Evolutionary conservation across 2,113 vertebrate species (phyloP).

Genomic region (Pipa parva): DNA sequence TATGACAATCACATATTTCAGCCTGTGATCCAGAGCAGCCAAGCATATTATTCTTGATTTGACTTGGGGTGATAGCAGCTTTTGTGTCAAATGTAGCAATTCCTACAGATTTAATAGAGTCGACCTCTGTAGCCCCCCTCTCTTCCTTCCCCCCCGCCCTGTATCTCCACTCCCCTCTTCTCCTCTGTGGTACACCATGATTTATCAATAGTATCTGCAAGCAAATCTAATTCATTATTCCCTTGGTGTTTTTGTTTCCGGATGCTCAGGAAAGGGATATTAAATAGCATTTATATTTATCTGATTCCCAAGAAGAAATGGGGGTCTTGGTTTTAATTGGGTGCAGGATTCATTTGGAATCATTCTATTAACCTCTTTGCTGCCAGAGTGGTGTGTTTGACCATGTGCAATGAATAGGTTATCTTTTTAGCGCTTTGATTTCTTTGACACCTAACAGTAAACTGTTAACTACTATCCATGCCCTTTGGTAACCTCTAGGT

Average conservation of each 20-base stretch:
- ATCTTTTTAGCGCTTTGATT: neutral
- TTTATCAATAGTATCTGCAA: constrained; percentile 43
- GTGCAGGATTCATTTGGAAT: constrained; percentile 25
- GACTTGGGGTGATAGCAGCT: constrained; percentile 51
- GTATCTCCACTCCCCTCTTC: constrained; percentile 19
- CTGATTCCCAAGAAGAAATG: constrained; percentile 23
- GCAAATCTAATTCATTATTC: constrained; percentile 37
- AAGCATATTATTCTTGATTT: constrained; percentile 50
- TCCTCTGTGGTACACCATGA: constrained; percentile 37
- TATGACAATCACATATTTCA: constrained; percentile 44
- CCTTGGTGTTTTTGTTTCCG: neutral
- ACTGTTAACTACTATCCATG: too few relatives aligned
- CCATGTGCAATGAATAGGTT: neutral
- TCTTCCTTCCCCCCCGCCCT: constrained; percentile 44
- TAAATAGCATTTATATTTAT: constrained; percentile 34
- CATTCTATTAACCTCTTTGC: constrained; percentile 24
- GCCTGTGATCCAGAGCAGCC: constrained; percentile 45
- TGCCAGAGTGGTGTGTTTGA: neutral
- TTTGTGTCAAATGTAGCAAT: constrained; percentile 58
- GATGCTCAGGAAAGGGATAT: constrained; percentile 27
- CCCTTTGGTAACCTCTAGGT: too few relatives aligned
- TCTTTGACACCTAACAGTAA: neutral
- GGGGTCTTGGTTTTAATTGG: constrained; percentile 33
- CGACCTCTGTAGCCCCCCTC: constrained; percentile 51
- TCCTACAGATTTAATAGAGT: constrained; percentile 59